A percentile compares a stretch with the other conserved stretches of the same genome.
Evolutionary conservation across 2,113 vertebrate species (phyloP).

Genomic region (Carettochelys insculpta): DNA sequence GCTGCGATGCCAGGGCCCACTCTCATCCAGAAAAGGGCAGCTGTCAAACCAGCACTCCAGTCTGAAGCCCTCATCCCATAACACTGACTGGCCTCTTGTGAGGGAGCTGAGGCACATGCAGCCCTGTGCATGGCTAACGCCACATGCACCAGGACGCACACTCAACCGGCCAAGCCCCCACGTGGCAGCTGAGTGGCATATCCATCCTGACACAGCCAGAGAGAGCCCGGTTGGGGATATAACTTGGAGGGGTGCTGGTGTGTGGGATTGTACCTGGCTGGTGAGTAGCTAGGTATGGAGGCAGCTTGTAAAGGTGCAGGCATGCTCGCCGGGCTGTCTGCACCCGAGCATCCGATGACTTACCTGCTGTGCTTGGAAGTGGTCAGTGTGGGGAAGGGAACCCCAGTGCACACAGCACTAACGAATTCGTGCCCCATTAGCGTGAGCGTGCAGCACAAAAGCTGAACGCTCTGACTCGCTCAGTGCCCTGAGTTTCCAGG

Average conservation of each 20-base stretch:
- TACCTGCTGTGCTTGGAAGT: neutral
- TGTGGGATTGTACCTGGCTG: neutral
- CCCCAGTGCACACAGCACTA: neutral
- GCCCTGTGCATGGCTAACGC: no score
- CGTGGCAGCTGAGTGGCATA: neutral
- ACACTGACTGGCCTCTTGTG: neutral
- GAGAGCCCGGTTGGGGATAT: neutral
- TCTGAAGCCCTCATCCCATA: neutral
- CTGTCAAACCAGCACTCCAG: neutral
- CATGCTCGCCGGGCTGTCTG: fast-evolving
- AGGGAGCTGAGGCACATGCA: neutral
- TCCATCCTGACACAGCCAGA: neutral
- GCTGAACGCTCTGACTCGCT: neutral
- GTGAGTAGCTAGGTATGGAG: neutral
- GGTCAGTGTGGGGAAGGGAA: no score
- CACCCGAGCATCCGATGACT: no score
- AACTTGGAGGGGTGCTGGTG: neutral
- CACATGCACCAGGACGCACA: neutral
- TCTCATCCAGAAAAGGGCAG: neutral
- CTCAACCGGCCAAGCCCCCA: neutral
- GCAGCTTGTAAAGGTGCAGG: neutral
- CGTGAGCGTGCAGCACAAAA: neutral
- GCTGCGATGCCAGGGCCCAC: neutral
- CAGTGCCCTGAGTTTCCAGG: neutral
- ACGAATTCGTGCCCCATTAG: neutral